phyloP scores from a whole-genome alignment of 2,113 vertebrate species.

The Melanerpes formicivorus region DNA sequence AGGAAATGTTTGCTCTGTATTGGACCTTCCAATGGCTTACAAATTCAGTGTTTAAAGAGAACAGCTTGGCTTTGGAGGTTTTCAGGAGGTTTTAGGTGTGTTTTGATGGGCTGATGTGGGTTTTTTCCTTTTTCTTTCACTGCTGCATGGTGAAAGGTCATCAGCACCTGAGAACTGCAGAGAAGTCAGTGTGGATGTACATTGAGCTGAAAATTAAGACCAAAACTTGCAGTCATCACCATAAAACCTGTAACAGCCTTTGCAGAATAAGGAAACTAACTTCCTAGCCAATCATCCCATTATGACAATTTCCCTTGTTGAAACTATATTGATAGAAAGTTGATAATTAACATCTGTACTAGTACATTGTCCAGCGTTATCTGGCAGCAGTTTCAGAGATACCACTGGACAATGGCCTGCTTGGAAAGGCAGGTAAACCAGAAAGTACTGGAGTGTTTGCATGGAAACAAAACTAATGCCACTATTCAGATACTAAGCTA shows the following conservation, averaged over 20 bases:
- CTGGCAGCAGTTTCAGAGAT: not conserved
- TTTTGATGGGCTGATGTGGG: not conserved
- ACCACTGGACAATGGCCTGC: constrained; percentile 26
- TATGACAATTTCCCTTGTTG: not conserved
- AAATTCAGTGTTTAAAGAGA: not conserved
- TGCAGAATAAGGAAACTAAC: not conserved
- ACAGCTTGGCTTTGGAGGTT: not conserved
- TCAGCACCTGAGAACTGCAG: not conserved
- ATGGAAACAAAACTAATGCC: not conserved
- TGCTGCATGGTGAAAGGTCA: not conserved
- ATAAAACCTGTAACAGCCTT: not conserved
- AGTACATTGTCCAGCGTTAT: not conserved
- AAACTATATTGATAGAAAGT: not conserved
- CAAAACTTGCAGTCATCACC: not conserved
- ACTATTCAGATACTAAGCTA: not conserved
- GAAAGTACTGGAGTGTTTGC: constrained; percentile 3
- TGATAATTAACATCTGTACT: constrained; percentile 29
- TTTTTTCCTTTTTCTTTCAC: not conserved
- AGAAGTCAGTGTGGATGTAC: not conserved
- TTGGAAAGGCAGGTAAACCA: not conserved
- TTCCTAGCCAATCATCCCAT: not conserved
- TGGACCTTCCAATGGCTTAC: not conserved
- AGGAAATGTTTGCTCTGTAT: not conserved
- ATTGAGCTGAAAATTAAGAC: not conserved
- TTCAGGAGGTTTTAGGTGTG: too few relatives aligned